These are phyloP conservation scores for Diadromus collaris DNA, from an alignment of 2,888 invertebrate species.

Conservation along the genomic window DNA sequence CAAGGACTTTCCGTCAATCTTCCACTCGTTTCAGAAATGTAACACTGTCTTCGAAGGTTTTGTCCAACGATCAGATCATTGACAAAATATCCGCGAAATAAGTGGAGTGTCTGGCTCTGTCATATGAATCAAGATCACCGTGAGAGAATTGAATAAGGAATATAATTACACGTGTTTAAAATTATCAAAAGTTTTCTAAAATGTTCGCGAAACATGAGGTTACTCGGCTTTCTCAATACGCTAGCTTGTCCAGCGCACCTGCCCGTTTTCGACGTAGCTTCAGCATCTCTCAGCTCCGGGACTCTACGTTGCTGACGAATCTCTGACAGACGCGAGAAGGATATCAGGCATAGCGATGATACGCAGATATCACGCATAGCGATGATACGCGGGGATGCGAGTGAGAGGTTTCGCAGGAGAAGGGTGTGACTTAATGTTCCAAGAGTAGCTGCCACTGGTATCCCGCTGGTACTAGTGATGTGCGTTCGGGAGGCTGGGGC, in stretches of 20 bases:
- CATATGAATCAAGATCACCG: background rate
- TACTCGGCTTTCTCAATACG: too few relatives aligned
- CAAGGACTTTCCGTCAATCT: background rate
- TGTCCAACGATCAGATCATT: background rate
- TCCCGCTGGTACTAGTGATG: constrained; percentile 42
- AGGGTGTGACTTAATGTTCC: constrained; percentile 9
- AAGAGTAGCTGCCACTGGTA: constrained; percentile 32
- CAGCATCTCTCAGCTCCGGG: constrained; percentile 3
- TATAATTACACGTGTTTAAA: background rate
- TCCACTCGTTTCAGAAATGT: background rate
- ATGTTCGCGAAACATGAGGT: background rate
- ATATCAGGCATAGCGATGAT: constrained; percentile 20
- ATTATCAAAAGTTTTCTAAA: background rate
- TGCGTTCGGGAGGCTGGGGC: constrained; percentile 42
- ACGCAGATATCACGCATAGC: constrained; percentile 11
- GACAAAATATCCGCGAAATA: background rate
- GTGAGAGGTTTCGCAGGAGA: constrained; percentile 12
- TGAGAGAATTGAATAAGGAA: background rate
- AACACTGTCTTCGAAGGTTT: background rate
- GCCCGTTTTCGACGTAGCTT: background rate
- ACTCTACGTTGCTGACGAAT: constrained; percentile 16
- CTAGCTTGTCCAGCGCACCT: background rate
- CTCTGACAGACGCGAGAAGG: constrained; percentile 29
- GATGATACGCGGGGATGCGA: constrained; percentile 32
- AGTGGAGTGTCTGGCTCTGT: background rate